Evolutionary conservation across 2,113 vertebrate genomes (phyloP), one percentile per base, ranked within the genome.

Genomic region (Corynorhinus townsendii): DNA sequence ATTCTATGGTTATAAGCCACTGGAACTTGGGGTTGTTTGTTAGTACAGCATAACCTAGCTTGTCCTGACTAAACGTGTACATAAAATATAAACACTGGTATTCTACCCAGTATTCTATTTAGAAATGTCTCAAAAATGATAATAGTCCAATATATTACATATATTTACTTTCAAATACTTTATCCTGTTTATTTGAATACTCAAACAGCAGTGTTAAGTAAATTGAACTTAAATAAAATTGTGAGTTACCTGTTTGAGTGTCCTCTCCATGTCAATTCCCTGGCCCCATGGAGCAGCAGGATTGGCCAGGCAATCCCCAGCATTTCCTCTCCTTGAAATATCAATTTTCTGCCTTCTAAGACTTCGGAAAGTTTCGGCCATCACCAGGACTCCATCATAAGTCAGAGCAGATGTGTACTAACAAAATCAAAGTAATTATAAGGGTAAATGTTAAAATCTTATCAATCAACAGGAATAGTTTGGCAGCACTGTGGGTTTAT

Each of bases 191-290:
- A 45, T n/a, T 49, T 64, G 10, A 83, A 45, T 28, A 76, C 2
- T 72, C 33, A 69, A 62, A 62, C 17, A 91, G 35, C 40, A 59
- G 22, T 0, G 3, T 68, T 9, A n/a, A 56, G 68, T 69, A 92
- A 92, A 86, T 4, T 52, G 52, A 85, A 86, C 11, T 75, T 72
- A 54, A 86, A 59, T 56, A 54, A 75, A 85, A 40, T 14, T 40
- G 22, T 17, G 62, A 72, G 90, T 96, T 96, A 99, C 99, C 99
- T 99, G 99, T 98, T 99, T 99, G 73, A 99, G 98, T 0, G 99
- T 99, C n/a, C 99, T 99, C 91, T 99, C 99, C 99, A 99, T 99
- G 96, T 99, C 99, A 96, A 99, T 99, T 64, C 99, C 99, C 98
- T 99, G 99, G 93, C 99, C 99, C 99, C 99, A 99, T 0, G 99